phyloP scores from a whole-genome alignment of 1,140 invertebrate species.

The Medauroidea extradentata region DNA sequence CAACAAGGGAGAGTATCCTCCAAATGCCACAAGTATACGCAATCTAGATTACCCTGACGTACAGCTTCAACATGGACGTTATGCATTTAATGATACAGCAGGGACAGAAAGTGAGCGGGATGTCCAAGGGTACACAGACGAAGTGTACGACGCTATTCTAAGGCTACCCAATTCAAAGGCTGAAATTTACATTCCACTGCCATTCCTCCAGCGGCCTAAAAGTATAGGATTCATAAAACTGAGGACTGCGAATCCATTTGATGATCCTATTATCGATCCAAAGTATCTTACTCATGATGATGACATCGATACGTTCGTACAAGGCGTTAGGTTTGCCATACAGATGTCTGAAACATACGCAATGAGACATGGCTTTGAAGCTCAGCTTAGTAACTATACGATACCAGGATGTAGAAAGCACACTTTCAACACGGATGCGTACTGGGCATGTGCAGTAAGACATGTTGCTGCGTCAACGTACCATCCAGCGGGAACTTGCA shows the following conservation, averaged over 20 bases:
- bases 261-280: conserved; percentile 83
- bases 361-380: not conserved
- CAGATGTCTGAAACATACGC: not conserved
- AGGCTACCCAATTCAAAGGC: conserved; percentile 16
- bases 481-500: conserved; percentile 36
- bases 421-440: conserved; percentile 18
- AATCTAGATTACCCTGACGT: conserved; percentile 59
- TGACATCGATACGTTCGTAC: conserved; percentile 68
- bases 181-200: conserved; percentile 41
- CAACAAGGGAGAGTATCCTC: conserved; percentile 25
- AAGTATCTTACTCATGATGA: conserved; percentile 82
- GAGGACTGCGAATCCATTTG: conserved; percentile 69
- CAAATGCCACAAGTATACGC: too few relatives aligned
- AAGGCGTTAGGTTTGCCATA: conserved; percentile 32
- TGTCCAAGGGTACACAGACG: conserved; percentile 15
- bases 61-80: conserved; percentile 55
- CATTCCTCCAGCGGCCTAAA: conserved; percentile 69
- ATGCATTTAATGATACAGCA: not conserved
- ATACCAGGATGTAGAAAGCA: conserved; percentile 31
- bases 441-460: conserved; percentile 32
- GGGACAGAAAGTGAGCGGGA: conserved; percentile 8
- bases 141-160: conserved; percentile 1
- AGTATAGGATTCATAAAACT: conserved; percentile 35
- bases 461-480: not conserved
- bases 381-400: not conserved